Evolutionary conservation across 2,113 vertebrate species (phyloP).

Genomic region (Cromileptes altivelis): DNA sequence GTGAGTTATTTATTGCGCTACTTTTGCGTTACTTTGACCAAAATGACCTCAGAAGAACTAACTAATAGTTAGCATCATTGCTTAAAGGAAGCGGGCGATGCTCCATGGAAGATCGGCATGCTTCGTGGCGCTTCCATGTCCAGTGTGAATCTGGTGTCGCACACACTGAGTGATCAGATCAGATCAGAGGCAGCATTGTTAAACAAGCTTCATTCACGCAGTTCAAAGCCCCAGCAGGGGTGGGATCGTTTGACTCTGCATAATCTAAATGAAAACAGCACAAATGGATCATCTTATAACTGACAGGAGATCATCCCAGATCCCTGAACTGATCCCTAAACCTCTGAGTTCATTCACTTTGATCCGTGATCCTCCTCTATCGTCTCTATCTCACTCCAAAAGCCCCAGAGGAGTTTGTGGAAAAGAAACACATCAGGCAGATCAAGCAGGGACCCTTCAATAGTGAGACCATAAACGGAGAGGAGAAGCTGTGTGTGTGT

Average conservation of each 20-base stretch:
- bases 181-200: neutral
- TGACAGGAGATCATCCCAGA: slow-evolving; percentile 24
- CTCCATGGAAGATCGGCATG: no score
- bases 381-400: neutral
- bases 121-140: no score
- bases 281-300: slow-evolving; percentile 13
- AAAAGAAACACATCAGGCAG: slow-evolving; percentile 43
- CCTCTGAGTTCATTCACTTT: slow-evolving; percentile 30
- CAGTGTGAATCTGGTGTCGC: neutral
- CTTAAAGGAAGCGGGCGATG: no score
- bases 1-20: no score
- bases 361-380: slow-evolving; percentile 46
- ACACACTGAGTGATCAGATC: neutral
- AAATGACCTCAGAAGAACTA: no score
- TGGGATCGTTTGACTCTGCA: slow-evolving; percentile 15
- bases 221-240: neutral
- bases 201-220: neutral
- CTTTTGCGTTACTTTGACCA: no score
- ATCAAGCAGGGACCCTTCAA: slow-evolving; percentile 39
- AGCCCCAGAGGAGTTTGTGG: slow-evolving; percentile 34
- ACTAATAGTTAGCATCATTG: no score
- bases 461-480: neutral
- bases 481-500: neutral
- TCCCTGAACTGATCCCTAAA: slow-evolving; percentile 29
- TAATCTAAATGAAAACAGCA: slow-evolving; percentile 31